Percentiles rank a stretch among this genome's conserved stretches.
Conservation (phyloP, 2,797 vertebrate genomes). For the Sphenopsis melanotis region DNA sequence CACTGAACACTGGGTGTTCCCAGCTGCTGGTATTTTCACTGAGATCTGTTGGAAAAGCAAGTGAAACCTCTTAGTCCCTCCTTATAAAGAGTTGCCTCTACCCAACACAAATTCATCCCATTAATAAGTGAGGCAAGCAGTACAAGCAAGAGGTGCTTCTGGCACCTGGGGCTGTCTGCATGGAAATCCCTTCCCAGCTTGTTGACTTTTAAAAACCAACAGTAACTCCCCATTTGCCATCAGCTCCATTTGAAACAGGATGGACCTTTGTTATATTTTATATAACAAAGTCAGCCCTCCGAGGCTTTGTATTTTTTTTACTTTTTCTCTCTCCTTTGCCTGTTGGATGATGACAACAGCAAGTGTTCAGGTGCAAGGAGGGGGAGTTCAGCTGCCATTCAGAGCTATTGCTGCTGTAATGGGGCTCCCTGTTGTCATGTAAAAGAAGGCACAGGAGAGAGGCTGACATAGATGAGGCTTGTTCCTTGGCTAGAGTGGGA, state of each 20-base stretch:
- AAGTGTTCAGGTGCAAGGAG: neutral
- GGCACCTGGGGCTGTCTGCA: conserved; percentile 49
- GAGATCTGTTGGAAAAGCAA: neutral
- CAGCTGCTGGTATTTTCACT: conserved; percentile 8
- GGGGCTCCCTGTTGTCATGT: neutral
- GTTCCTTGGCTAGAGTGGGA: neutral
- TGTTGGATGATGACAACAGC: neutral
- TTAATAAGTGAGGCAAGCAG: conserved; percentile 5
- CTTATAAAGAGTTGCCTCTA: neutral
- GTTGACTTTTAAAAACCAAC: conserved; percentile 63
- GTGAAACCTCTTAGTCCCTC: neutral
- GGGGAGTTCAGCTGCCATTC: neutral
- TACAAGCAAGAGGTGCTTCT: conserved; percentile 46
- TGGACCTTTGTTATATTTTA: neutral
- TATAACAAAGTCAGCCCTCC: neutral
- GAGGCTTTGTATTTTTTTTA: neutral
- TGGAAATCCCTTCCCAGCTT: conserved; percentile 60
- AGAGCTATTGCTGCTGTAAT: neutral
- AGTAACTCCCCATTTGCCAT: conserved; percentile 21
- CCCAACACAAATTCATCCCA: neutral
- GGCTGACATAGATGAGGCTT: neutral
- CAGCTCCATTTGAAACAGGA: neutral
- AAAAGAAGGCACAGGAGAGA: neutral
- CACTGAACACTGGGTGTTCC: neutral
- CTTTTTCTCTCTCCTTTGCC: neutral